phyloP scores from a whole-genome alignment of 2,113 vertebrate genomes.

The Odocoileus hemionus region DNA sequence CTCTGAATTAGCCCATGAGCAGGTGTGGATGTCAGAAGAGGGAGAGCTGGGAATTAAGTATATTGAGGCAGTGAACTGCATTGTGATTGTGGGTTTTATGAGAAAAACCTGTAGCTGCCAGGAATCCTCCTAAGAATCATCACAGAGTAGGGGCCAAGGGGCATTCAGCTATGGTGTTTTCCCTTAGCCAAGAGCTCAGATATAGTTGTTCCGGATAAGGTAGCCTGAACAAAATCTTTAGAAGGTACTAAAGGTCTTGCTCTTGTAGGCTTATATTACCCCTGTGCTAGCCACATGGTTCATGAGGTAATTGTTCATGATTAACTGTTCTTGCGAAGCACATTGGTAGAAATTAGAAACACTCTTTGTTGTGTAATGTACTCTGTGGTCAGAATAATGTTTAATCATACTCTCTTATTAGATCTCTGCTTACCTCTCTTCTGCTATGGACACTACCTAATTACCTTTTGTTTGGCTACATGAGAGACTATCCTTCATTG shows the following conservation, averaged over 20 bases:
- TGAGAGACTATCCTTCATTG: neutral
- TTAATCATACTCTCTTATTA: conserved; percentile 44
- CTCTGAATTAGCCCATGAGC: neutral
- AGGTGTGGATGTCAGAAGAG: neutral
- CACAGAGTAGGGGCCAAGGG: neutral
- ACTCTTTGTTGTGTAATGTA: conserved; percentile 34
- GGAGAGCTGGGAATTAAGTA: neutral
- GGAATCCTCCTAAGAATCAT: neutral
- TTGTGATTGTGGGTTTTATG: conserved; percentile 1
- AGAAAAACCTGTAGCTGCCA: neutral
- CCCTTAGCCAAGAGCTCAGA: neutral
- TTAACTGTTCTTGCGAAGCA: conserved; percentile 34
- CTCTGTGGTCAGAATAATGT: conserved; percentile 7
- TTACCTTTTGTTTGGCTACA: conserved; percentile 45
- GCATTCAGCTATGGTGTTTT: neutral
- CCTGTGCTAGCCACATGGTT: neutral
- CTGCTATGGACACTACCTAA: neutral
- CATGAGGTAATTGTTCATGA: neutral
- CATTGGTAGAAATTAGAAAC: conserved; percentile 36
- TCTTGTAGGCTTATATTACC: neutral
- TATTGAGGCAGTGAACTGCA: neutral
- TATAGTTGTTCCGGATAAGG: neutral
- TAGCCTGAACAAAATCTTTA: neutral
- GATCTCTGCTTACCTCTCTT: conserved; percentile 8
- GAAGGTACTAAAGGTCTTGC: conserved; percentile 9